These are phyloP conservation scores for Andrena haemorrhoa DNA, from an alignment of 2,888 invertebrate genomes.

Conservation along the genomic window DNA sequence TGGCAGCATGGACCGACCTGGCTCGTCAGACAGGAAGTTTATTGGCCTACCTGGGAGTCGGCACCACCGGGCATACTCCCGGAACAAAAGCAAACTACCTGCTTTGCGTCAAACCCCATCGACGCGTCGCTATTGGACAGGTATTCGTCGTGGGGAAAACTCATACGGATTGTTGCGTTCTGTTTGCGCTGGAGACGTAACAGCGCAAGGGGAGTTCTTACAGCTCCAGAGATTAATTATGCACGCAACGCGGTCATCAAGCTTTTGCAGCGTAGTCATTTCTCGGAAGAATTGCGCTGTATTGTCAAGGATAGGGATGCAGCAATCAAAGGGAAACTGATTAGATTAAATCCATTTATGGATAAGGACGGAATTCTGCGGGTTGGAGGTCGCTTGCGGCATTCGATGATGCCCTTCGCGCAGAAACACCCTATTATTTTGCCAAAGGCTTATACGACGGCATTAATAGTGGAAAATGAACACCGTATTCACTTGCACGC, in stretches of 20 bases:
- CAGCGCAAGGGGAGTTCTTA: background rate
- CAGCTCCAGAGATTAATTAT: background rate
- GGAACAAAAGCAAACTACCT: background rate
- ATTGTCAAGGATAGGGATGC: background rate
- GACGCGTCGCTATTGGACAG: background rate
- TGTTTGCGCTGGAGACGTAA: background rate
- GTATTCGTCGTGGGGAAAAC: conserved; percentile 9
- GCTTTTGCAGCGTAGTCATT: background rate
- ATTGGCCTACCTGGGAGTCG: background rate
- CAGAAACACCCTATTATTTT: no score
- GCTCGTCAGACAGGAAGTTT: no score
- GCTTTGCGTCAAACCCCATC: background rate
- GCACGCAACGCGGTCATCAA: background rate
- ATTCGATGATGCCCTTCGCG: no score
- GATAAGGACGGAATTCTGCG: no score
- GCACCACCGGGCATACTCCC: accelerated
- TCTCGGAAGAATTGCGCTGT: background rate
- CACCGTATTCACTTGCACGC: no score
- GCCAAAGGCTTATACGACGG: no score
- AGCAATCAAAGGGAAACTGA: no score
- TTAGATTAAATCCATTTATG: accelerated
- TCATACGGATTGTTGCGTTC: background rate
- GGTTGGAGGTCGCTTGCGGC: no score
- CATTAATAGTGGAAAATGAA: no score
- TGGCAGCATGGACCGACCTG: no score